Base-by-base conservation (phyloP, 1,140 invertebrate genomes). In the Brachionus rubens region DNA sequence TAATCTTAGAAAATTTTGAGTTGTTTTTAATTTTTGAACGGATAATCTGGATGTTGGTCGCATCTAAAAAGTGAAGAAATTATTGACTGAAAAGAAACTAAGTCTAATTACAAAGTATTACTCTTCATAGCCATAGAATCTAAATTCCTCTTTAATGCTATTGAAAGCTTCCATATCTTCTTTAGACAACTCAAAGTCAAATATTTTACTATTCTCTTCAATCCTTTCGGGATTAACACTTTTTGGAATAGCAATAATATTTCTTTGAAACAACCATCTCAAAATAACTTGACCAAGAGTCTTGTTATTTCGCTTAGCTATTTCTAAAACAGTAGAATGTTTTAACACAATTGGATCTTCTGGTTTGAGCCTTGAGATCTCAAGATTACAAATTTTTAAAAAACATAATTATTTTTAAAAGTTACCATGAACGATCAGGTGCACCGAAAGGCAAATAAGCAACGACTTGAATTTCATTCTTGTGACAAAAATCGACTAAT, bases 401-500 rank as follows among this genome's bases (percentile, higher is more conserved):
- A 43, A 1, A 28, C 14, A 54, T 3, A 30, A 14, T 21, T 12
- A 33, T 28, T 1, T 28, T 28, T 3, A 4, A 26, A 26, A 54
- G 9, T 54, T 30, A 59, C 48, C 52, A 76, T 24, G 72, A 16
- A 6, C 52, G 16, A 43, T 76, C 72, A 6, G 72, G 72, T 41
- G 48, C 52, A 21, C 72, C 72, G n/a, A 76, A 47, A 19, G 72
- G 72, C 4, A 50, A 28, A 46, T 76, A 76, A 16, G 72, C 72
- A 21, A 59, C 52, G 7, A 56, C 52, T 24, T 14, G 28, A 30
- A 85, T 82, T 33, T 79, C 79, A 41, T 82, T 79, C 14, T 84
- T 81, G 41, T 79, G 36, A 72, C 85, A 86, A 72, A 80, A 85
- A 6, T 80, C 43, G 40, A 79, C 65, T 3, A 85, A 70, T 26